These are phyloP conservation scores for Stratiolaelaps scimitus DNA, from an alignment of 1,140 invertebrate genomes.

Conservation along the genomic window DNA sequence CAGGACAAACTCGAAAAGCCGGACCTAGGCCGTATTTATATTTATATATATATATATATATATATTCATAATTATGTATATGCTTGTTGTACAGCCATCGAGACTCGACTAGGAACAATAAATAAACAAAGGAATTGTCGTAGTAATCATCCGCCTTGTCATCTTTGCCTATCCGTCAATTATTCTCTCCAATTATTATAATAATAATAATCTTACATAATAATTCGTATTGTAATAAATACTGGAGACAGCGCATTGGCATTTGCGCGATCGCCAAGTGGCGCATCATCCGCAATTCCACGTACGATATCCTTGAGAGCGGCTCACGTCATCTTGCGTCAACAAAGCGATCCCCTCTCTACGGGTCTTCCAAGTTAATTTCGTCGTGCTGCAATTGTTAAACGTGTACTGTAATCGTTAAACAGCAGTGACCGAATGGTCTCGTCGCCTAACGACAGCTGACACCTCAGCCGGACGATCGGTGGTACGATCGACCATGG, in stretches of 20 bases:
- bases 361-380: neutral
- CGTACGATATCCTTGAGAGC: neutral
- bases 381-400: neutral
- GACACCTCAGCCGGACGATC: no score
- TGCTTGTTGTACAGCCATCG: neutral
- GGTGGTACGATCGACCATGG: no score
- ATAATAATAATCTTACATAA: no score
- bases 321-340: neutral
- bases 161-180: no score
- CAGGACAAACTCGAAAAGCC: neutral
- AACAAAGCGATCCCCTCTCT: neutral
- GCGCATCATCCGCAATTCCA: neutral
- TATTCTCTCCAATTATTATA: no score
- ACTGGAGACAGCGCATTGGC: constrained; percentile 25
- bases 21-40: constrained; percentile 1
- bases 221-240: constrained; percentile 20
- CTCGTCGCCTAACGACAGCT: no score
- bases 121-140: constrained; percentile 9
- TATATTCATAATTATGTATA: no score
- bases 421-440: no score
- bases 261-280: neutral
- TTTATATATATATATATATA: constrained; percentile 6
- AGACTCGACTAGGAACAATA: constrained; percentile 25
- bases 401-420: no score
- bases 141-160: no score